Conservation (phyloP, 2,797 vertebrate species). For the Gymnothorax javanicus region DNA sequence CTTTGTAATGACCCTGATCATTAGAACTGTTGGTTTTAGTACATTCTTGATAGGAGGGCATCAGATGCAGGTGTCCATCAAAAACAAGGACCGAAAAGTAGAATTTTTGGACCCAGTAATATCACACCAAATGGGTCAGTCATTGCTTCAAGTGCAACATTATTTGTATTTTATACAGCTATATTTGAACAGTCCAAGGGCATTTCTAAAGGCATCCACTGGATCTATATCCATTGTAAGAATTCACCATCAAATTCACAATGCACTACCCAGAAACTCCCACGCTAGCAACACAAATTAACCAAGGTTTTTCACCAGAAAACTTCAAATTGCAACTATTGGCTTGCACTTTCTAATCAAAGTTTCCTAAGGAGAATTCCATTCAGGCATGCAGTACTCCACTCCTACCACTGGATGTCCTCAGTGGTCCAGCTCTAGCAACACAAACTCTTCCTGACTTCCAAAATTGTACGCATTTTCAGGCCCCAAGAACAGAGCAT, state of each 20-base stretch:
- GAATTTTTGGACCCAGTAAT: neutral
- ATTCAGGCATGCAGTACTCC: slow-evolving; percentile 14
- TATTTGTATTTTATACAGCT: neutral
- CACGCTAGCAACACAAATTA: slow-evolving; percentile 5
- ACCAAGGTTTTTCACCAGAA: slow-evolving; percentile 2
- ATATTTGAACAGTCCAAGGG: neutral
- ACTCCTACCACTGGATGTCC: slow-evolving; percentile 31
- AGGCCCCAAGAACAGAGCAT: neutral
- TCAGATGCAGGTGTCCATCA: neutral
- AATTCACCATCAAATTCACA: neutral
- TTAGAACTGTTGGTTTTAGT: neutral
- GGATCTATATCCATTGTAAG: neutral
- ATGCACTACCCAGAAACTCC: neutral
- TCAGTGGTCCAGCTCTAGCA: slow-evolving; percentile 6
- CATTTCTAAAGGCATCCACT: neutral
- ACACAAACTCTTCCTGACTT: slow-evolving; percentile 6
- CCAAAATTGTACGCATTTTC: neutral
- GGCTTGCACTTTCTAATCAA: neutral
- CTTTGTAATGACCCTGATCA: neutral
- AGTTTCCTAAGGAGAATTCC: neutral
- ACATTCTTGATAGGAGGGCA: slow-evolving; percentile 3
- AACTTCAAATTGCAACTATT: neutral
- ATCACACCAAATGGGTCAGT: neutral
- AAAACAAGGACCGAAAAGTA: neutral
- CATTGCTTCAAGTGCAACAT: neutral